Conservation (phyloP, 1,140 invertebrate species). For the Drosophila carrolli region DNA sequence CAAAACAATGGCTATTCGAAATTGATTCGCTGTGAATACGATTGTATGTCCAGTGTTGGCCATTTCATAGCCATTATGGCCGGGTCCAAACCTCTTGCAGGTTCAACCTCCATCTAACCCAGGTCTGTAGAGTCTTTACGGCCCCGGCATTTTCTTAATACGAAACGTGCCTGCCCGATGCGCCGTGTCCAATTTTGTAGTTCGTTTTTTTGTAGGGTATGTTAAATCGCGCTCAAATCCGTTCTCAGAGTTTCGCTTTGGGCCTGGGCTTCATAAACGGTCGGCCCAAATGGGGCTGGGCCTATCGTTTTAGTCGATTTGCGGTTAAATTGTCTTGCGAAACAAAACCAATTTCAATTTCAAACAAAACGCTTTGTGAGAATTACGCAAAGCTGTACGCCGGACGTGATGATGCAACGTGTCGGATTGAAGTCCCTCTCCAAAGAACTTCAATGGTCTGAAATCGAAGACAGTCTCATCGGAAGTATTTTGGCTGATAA, state of each 20-base stretch:
- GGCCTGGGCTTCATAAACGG: constrained; percentile 19
- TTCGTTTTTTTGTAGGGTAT: constrained; percentile 76
- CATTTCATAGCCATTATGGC: constrained; percentile 51
- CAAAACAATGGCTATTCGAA: constrained; percentile 69
- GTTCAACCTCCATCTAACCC: constrained; percentile 42
- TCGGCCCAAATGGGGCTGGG: constrained; percentile 33
- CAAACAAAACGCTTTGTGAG: constrained; percentile 76
- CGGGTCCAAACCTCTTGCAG: constrained; percentile 69
- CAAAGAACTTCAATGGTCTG: constrained; percentile 31
- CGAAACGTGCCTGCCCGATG: constrained; percentile 77
- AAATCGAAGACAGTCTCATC: constrained; percentile 49
- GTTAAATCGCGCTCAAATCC: constrained; percentile 65
- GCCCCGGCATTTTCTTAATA: constrained; percentile 73
- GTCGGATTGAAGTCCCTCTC: constrained; percentile 1
- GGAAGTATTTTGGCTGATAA: constrained; percentile 68
- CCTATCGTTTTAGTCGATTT: constrained; percentile 67
- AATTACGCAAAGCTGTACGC: constrained; percentile 72
- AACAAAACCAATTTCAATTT: constrained; percentile 79
- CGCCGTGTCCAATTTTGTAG: constrained; percentile 78
- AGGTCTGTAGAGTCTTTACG: constrained; percentile 33
- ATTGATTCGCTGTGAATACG: constrained; percentile 79
- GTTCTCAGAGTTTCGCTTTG: constrained; percentile 52
- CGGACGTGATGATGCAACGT: constrained; percentile 57
- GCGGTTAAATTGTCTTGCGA: constrained; percentile 73
- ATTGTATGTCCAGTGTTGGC: constrained; percentile 24